phyloP scores from a whole-genome alignment of 1,140 invertebrate genomes.

The Dryas iulia region DNA sequence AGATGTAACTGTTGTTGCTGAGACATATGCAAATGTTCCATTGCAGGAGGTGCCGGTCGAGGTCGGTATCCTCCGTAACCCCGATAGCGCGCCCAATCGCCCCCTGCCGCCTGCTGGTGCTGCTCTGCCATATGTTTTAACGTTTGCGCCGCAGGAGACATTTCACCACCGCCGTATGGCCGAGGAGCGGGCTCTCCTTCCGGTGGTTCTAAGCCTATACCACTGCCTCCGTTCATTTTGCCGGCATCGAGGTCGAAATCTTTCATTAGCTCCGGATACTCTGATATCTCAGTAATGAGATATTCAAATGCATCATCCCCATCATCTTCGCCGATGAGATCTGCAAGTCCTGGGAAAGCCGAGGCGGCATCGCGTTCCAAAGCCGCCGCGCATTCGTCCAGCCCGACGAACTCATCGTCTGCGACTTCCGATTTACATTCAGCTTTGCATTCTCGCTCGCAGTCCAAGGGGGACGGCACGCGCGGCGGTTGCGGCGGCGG shows the following conservation, averaged over 20 bases:
- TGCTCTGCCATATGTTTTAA: constrained; percentile 98
- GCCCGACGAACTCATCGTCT: constrained; percentile 90
- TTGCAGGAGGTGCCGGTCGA: constrained; percentile 82
- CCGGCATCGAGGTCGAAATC: constrained; percentile 85
- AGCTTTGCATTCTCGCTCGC: constrained; percentile 70
- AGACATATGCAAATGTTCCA: constrained; percentile 86
- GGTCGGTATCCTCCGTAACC: constrained; percentile 83
- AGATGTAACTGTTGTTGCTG: constrained; percentile 93
- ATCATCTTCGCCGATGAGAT: constrained; percentile 90
- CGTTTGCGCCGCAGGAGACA: constrained; percentile 94
- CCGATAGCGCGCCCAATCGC: constrained; percentile 81
- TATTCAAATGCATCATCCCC: constrained; percentile 93
- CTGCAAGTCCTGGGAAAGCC: constrained; percentile 88
- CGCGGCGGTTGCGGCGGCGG: constrained; percentile 68
- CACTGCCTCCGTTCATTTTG: constrained; percentile 72
- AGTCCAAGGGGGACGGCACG: constrained; percentile 81
- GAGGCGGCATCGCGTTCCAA: constrained; percentile 89
- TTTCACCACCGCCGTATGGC: constrained; percentile 79
- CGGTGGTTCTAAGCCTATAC: constrained; percentile 51
- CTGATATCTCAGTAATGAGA: constrained; percentile 92
- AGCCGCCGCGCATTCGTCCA: constrained; percentile 89
- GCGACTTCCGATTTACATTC: constrained; percentile 93
- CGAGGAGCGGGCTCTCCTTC: constrained; percentile 78
- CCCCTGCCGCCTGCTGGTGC: constrained; percentile 88
- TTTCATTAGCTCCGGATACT: constrained; percentile 91